phyloP scores from a whole-genome alignment of 2,113 vertebrate genomes.

The Podarcis raffonei region DNA sequence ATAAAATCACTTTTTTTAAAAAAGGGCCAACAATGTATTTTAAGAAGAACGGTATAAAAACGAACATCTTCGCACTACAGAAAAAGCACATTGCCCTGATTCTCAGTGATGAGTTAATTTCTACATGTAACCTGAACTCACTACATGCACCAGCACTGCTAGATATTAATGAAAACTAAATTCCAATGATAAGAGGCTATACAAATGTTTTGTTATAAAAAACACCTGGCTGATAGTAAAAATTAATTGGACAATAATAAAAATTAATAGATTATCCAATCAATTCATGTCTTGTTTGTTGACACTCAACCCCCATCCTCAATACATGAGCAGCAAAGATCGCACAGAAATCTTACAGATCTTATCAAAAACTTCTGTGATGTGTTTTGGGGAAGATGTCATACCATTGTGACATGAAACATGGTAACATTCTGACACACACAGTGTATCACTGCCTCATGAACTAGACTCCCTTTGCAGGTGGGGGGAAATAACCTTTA shows the following conservation, averaged over 20 bases:
- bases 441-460: background rate
- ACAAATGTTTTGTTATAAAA: background rate
- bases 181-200: background rate
- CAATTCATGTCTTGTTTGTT: background rate
- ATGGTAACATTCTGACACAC: background rate
- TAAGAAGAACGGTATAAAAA: background rate
- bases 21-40: background rate
- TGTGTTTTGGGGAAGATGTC: background rate
- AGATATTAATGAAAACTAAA: background rate
- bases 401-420: background rate
- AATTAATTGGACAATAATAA: background rate
- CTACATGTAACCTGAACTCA: background rate
- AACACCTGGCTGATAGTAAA: background rate
- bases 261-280: rapidly evolving
- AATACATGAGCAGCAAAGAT: background rate
- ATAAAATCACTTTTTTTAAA: no score
- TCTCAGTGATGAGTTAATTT: background rate
- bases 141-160: background rate
- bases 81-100: background rate
- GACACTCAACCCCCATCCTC: rapidly evolving
- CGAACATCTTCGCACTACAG: background rate
- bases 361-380: background rate
- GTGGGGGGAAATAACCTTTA: background rate
- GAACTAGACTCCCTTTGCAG: background rate
- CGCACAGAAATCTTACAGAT: no score